Percentiles rank a stretch among this genome's conserved stretches.
phyloP scores from a whole-genome alignment of 2,113 vertebrate species.

The Ophiodon elongatus region DNA sequence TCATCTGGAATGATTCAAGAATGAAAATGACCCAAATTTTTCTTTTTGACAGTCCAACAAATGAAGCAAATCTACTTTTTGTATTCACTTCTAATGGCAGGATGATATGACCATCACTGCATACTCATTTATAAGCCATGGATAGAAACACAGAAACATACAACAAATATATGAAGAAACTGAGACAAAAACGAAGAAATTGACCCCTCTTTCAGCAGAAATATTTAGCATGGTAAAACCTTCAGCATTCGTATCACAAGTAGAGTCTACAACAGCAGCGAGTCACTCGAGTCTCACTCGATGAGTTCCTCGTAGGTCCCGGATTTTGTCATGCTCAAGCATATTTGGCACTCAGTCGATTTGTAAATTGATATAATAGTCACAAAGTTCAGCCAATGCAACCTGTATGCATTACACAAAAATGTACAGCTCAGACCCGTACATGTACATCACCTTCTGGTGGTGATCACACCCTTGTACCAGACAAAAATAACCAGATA shows the following conservation, averaged over 20 bases:
- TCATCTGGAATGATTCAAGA: constrained; percentile 64
- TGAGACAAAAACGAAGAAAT: constrained; percentile 71
- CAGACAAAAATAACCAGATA: constrained; percentile 49
- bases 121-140: constrained; percentile 77
- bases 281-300: constrained; percentile 53
- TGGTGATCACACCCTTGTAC: constrained; percentile 49
- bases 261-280: constrained; percentile 57
- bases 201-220: constrained; percentile 57
- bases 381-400: constrained; percentile 70
- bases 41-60: constrained; percentile 63
- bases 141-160: constrained; percentile 79
- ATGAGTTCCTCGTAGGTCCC: constrained; percentile 53
- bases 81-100: constrained; percentile 73
- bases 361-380: constrained; percentile 73
- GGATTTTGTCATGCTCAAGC: constrained; percentile 64
- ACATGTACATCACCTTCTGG: constrained; percentile 58
- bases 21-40: constrained; percentile 59
- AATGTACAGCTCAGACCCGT: constrained; percentile 63
- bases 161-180: constrained; percentile 82
- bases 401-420: constrained; percentile 64
- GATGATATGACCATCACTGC: constrained; percentile 77
- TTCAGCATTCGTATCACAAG: constrained; percentile 70
- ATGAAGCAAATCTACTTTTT: constrained; percentile 72
- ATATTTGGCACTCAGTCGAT: constrained; percentile 83
- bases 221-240: constrained; percentile 75